phyloP scores from a whole-genome alignment of 2,113 vertebrate genomes.

The Gadus macrocephalus region DNA sequence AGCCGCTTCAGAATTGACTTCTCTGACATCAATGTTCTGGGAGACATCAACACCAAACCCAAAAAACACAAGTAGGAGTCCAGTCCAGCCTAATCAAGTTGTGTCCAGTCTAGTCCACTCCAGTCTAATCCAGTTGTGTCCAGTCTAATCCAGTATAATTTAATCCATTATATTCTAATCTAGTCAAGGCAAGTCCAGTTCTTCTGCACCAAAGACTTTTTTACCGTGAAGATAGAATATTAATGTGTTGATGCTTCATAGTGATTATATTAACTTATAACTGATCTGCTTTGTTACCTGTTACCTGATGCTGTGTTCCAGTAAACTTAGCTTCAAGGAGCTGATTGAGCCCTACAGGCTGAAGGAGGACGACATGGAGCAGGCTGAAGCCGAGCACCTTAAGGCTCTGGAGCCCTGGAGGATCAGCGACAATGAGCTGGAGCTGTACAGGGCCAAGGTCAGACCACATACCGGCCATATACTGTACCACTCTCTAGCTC shows the following conservation, averaged over 20 bases:
- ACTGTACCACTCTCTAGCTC: background rate
- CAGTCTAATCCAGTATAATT: background rate
- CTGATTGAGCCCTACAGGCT: conserved; percentile 93
- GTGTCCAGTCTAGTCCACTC: background rate
- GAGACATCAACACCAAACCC: conserved; percentile 97
- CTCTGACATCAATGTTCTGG: conserved; percentile 92
- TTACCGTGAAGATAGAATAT: background rate
- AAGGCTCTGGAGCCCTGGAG: conserved; percentile 94
- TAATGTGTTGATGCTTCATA: too few relatives aligned
- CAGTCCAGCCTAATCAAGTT: background rate
- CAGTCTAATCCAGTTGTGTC: background rate
- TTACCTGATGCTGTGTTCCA: conserved; percentile 38
- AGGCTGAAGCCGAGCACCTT: conserved; percentile 89
- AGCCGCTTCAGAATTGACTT: conserved; percentile 98
- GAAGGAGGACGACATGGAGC: conserved; percentile 95
- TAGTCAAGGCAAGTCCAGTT: background rate
- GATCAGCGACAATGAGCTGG: conserved; percentile 96
- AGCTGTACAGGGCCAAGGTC: conserved; percentile 95
- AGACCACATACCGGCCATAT: too few relatives aligned
- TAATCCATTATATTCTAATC: background rate
- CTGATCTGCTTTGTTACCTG: too few relatives aligned
- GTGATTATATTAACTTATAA: too few relatives aligned
- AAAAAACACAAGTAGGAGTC: conserved; percentile 88
- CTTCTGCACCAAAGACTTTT: background rate
- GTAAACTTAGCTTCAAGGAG: conserved; percentile 88